Base-by-base conservation (phyloP, 2,113 vertebrate genomes). In the Dicentrarchus labrax region DNA sequence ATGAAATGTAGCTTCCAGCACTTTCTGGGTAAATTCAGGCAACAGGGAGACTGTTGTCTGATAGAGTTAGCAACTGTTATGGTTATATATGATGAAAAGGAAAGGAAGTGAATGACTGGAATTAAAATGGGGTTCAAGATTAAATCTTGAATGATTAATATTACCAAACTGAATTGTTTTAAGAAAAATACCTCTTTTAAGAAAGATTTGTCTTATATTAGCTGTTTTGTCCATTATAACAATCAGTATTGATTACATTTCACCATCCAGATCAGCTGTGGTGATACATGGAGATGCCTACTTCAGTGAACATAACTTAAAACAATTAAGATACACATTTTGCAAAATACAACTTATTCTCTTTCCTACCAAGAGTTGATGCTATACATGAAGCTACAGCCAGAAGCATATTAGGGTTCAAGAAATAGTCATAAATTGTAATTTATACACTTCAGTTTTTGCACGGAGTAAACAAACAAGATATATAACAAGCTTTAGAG, bases 1-100 rank as follows among this genome's bases (percentile, higher is more conserved):
- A 75, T 1, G 0, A 71, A 82, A 75, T 84, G 19, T 36, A 51
- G 59, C 72, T 71, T 83, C 69, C 48, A 78, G 61, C 5, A 3
- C 38, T 60, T 72, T 82, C 67, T 38, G 65, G 61, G 12, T 6
- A 51, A 11, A 45, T 41, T 77, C 24, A 38, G 12, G 41, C 1
- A n/a, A 53, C 43, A 60, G 8, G n/a, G 66, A 67, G 30, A 45
- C 24, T 64, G 41, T 15, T 57, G 24, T 7, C 24, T 24, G 62
- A 30, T 19, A 45, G 11, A 71, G 36, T 57, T 51, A 51, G 50
- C 1, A 57, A 39, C 48, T 12, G 6, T 8, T 45, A 9, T 45
- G 0, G 5, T 21, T 53, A 21, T 51, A 60, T 67, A 43, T 21
- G 36, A 16, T 47, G n/a, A 53, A 36, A 36, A 22, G 2, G 16